Conservation (phyloP, 2,113 vertebrate species). For the Scytalopus superciliaris region DNA sequence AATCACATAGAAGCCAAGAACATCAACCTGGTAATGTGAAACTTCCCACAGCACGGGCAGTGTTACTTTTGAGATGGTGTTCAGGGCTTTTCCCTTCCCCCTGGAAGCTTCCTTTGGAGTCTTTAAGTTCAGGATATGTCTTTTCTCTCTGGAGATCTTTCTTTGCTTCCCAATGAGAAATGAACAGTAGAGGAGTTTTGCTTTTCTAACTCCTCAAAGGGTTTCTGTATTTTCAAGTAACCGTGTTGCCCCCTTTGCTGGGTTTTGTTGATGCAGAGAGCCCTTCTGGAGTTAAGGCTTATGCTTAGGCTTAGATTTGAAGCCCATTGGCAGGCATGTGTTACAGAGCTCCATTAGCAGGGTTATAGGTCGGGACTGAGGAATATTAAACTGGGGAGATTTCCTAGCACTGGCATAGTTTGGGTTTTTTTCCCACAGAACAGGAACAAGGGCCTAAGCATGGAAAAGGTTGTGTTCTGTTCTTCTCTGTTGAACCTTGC, state of each 20-base stretch:
- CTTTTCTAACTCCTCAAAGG: neutral
- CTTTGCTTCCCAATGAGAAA: neutral
- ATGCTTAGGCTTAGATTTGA: neutral
- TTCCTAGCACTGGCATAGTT: neutral
- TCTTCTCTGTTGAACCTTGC: neutral
- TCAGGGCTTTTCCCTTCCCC: neutral
- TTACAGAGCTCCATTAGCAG: neutral
- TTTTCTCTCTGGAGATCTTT: neutral
- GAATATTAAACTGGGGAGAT: neutral
- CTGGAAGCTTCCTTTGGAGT: neutral
- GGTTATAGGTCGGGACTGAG: neutral
- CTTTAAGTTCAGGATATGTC: neutral
- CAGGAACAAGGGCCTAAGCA: neutral
- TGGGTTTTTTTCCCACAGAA: neutral
- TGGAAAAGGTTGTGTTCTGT: neutral
- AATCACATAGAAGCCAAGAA: slow-evolving; percentile 74
- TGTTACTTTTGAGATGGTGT: neutral
- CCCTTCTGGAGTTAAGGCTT: neutral
- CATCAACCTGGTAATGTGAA: slow-evolving; percentile 82
- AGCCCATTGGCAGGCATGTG: neutral
- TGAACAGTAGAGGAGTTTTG: neutral
- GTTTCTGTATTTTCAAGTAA: neutral
- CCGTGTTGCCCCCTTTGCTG: neutral
- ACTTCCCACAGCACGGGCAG: neutral
- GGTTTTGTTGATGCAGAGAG: neutral